phyloP scores from a whole-genome alignment of 2,888 invertebrate genomes.

The Muschampia plurimacula region DNA sequence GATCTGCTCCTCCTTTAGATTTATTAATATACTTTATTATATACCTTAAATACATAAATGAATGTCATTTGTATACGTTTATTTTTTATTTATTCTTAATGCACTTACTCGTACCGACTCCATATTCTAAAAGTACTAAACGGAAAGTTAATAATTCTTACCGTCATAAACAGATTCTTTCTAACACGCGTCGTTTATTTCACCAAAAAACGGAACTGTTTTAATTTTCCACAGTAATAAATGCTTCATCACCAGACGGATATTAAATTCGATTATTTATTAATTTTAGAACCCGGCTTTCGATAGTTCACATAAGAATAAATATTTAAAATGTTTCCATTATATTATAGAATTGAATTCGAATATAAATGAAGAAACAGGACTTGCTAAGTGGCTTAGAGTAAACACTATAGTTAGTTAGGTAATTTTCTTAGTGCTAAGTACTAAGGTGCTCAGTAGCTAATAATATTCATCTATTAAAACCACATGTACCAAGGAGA shows the following conservation, averaged over 20 bases:
- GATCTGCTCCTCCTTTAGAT: too few relatives aligned
- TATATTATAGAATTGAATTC: conserved; percentile 17
- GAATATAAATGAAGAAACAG: not conserved
- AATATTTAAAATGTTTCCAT: not conserved
- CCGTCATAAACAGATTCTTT: not conserved
- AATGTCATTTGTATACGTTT: too few relatives aligned
- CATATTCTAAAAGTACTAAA: not conserved
- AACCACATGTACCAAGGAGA: conserved; percentile 1
- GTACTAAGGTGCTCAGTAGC: not conserved
- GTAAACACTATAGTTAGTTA: not conserved
- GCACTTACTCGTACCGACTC: not conserved
- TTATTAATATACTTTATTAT: too few relatives aligned
- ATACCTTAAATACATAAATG: too few relatives aligned
- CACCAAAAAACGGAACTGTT: not conserved
- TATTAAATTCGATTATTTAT: not conserved
- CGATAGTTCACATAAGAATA: not conserved
- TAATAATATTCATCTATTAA: not conserved
- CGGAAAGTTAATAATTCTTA: not conserved
- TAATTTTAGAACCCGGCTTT: not conserved
- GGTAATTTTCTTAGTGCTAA: not conserved
- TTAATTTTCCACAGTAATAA: conserved; percentile 6
- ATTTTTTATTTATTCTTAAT: not conserved
- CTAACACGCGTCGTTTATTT: not conserved
- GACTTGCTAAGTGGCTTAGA: not conserved
- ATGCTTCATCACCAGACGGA: not conserved